Conservation (phyloP, 2,888 invertebrate species). For the Limnephilus marmoratus region DNA sequence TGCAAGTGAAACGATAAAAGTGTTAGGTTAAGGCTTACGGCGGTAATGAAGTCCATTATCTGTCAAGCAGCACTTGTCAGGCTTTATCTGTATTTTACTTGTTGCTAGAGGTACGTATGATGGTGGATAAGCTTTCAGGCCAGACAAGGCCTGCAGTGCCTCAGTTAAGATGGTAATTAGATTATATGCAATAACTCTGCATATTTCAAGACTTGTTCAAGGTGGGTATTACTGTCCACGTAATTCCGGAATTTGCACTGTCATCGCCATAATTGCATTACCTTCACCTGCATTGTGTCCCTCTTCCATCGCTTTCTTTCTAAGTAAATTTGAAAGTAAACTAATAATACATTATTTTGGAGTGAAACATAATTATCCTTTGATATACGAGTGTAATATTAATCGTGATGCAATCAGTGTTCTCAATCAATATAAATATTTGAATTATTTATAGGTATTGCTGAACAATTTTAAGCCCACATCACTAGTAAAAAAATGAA, state of each 20-base stretch:
- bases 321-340: not conserved
- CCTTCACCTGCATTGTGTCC: not conserved
- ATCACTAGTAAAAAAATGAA: too few species aligned
- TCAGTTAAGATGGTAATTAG: conserved; percentile 29
- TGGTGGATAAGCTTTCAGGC: not conserved
- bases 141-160: not conserved
- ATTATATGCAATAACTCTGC: conserved; percentile 34
- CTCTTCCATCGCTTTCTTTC: not conserved
- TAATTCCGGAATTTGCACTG: not conserved
- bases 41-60: not conserved
- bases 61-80: not conserved
- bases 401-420: not conserved
- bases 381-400: not conserved
- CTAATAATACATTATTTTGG: not conserved
- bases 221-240: not conserved
- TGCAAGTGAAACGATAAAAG: conserved; percentile 15
- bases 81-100: not conserved
- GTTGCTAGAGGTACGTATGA: not conserved
- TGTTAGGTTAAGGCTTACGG: conserved; percentile 19
- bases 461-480: too few species aligned
- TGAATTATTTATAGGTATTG: too few species aligned
- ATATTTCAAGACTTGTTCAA: conserved; percentile 11
- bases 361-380: not conserved
- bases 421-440: not conserved
- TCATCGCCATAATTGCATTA: not conserved